These are phyloP conservation scores for Labrus mixtus DNA, from an alignment of 2,113 vertebrate species.

Conservation along the genomic window DNA sequence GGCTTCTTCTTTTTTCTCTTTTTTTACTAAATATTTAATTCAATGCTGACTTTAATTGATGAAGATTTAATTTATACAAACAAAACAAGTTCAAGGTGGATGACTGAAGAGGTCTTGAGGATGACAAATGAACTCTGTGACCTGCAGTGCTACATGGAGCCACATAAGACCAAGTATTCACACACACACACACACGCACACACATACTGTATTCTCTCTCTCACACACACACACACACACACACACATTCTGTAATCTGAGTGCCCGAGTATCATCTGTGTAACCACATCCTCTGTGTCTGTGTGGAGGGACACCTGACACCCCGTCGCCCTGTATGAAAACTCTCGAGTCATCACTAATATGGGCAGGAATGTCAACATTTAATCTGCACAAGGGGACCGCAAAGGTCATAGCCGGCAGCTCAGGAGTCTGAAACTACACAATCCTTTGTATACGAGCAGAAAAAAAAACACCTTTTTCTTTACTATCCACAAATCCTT, in stretches of 20 bases:
- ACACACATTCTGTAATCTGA: slow-evolving; percentile 60
- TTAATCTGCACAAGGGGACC: slow-evolving; percentile 72
- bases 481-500: no score
- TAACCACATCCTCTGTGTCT: slow-evolving; percentile 73
- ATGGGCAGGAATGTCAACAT: slow-evolving; percentile 71
- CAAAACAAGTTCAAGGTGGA: slow-evolving; percentile 14
- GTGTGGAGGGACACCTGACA: slow-evolving; percentile 60
- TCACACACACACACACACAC: slow-evolving; percentile 32
- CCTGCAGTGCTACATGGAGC: slow-evolving; percentile 13
- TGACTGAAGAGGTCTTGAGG: slow-evolving; percentile 34
- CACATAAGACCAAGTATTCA: slow-evolving; percentile 15
- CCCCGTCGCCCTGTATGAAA: slow-evolving; percentile 55
- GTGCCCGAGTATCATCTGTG: slow-evolving; percentile 55
- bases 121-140: slow-evolving; percentile 20
- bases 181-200: slow-evolving; percentile 14
- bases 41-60: slow-evolving; percentile 3
- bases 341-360: slow-evolving; percentile 73
- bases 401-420: slow-evolving; percentile 60
- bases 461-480: neutral
- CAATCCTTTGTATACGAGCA: slow-evolving; percentile 15
- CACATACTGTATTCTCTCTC: neutral
- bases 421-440: slow-evolving; percentile 16
- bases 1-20: no score
- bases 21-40: neutral
- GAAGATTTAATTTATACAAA: slow-evolving; percentile 24